Base-by-base conservation (phyloP, 2,888 invertebrate species). In the Antheraea assamensis region DNA sequence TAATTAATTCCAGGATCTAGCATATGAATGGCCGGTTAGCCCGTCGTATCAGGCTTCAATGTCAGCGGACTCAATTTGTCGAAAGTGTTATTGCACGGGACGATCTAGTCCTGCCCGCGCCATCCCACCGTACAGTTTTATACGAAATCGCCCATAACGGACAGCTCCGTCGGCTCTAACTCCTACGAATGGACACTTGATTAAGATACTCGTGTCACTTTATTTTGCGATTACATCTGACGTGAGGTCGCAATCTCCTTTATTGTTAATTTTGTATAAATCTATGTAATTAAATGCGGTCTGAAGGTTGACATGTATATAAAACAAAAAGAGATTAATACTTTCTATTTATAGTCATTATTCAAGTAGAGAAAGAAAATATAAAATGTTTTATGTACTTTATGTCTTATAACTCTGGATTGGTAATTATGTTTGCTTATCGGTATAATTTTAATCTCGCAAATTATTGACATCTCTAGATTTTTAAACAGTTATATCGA, bases 171-270 rank as follows among this genome's bases (percentile, higher is more conserved):
- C 85, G 84, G 83, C 87, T 87, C 87, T 91, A 90, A 90, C 89
- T 90, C 91, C 87, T 81, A 79, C 82, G 87, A 93, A 92, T 93
- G 90, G 91, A 90, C 90, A 89, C 92, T 92, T 93, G 92, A 94
- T 93, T 92, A 93, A 92, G 93, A 92, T 90, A 91, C 91, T 93
- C 87, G 90, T 91, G 90, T 90, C 91, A 90, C 90, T 92, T 93
- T 92, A 93, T 92, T 90, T 88, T 84, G 88, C 89, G 91, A 93
- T 93, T 91, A 92, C 90, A 90, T 89, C 88, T 89, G 89, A 90
- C 88, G 86, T 88, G 87, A 87, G 88, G 88, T 87, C 85, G 84
- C 88, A 87, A 89, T 89, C 87, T 90, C 82, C 86, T 91, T 90
- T 90, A 91, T 87, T 88, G 90, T 89, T 89, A 90, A 89, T 88